phyloP scores from a whole-genome alignment of 2,113 vertebrate genomes.

The Telmatochromis brichardi region DNA sequence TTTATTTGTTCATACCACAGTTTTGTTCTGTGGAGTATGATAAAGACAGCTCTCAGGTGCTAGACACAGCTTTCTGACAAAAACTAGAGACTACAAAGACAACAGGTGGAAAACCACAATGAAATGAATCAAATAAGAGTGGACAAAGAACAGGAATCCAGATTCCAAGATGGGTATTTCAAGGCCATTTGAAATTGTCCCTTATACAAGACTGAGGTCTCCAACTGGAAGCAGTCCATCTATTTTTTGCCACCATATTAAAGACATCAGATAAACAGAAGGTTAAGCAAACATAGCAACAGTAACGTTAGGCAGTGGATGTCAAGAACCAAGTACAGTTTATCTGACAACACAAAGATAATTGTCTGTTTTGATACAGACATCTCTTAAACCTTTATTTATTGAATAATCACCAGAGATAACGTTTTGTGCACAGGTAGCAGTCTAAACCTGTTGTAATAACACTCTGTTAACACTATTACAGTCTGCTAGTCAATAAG shows the following conservation, averaged over 20 bases:
- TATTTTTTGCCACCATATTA: background rate
- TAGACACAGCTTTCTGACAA: background rate
- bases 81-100: background rate
- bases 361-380: background rate
- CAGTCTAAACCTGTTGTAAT: background rate
- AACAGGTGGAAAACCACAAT: background rate
- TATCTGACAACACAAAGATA: fast-evolving
- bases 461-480: background rate
- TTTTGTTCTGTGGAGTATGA: background rate
- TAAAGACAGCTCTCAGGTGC: background rate
- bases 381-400: background rate
- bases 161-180: background rate
- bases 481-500: background rate
- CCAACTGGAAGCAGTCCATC: background rate
- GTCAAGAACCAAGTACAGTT: background rate
- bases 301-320: background rate
- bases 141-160: background rate
- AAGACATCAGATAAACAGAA: background rate
- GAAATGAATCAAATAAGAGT: background rate
- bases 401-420: background rate
- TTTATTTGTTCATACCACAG: background rate
- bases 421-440: fast-evolving
- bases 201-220: background rate
- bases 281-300: background rate
- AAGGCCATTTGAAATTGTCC: background rate